Evolutionary conservation across 2,113 vertebrate species (phyloP).

Genomic region (Indicator maculatus): DNA sequence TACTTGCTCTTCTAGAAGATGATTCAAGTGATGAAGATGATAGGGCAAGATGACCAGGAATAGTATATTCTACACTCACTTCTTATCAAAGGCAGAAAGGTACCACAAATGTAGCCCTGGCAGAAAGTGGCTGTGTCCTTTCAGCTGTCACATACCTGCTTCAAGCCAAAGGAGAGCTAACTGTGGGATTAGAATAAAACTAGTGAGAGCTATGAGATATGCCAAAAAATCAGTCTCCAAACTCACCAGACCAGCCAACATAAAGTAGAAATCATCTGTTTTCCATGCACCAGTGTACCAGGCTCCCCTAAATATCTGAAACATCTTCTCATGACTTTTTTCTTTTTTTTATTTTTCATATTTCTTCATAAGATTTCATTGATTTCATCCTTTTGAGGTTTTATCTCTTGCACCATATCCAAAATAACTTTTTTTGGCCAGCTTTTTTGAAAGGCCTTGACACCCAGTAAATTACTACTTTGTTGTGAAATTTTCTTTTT

Average conservation of each 20-base stretch:
- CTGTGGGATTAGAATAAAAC: not conserved
- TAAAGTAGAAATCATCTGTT: not conserved
- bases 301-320: not conserved
- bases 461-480: not conserved
- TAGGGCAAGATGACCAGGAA: not conserved
- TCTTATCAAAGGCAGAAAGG: not conserved
- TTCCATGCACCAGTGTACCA: not conserved
- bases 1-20: not conserved
- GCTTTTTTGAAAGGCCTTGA: not conserved
- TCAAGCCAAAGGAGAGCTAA: not conserved
- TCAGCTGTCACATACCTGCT: not conserved
- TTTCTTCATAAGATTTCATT: not conserved
- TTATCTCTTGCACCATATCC: not conserved
- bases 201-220: not conserved
- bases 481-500: not conserved
- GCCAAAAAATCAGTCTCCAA: not conserved
- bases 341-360: not conserved
- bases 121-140: not conserved
- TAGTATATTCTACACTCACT: not conserved
- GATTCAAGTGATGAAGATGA: not conserved
- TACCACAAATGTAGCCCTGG: not conserved
- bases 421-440: not conserved
- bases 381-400: not conserved
- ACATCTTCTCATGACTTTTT: not conserved
- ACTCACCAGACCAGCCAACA: not conserved